Base-by-base conservation (phyloP, 2,888 invertebrate genomes). In the Ormyrus thymus region DNA sequence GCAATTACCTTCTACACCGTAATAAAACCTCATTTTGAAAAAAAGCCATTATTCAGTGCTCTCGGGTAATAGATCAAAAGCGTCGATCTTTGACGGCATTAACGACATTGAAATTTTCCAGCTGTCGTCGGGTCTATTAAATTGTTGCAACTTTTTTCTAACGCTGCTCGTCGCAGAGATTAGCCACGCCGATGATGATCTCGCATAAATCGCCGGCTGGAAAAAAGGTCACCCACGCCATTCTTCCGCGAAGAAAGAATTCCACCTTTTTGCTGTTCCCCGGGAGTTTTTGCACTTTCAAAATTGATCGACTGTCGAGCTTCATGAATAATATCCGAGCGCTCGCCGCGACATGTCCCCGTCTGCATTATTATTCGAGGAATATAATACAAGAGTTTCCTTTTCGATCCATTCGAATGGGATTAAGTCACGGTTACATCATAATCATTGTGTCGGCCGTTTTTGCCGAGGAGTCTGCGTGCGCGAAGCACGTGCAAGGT, bases 401-500 rank as follows among this genome's bases (percentile, higher is more conserved):
- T 64, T 55, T 59, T 65, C 70, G 51, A 64, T 74, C 62, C 68
- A 61, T 71, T 61, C 58, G 61, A 79, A 75, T 79, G 15, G 51
- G 68, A 76, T 76, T 76, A 76, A 79, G 51, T 61, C 62, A 61
- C 48, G 45, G 68, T 76, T 80, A 76, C 80, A 73, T 80, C 76
- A 80, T 58, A 70, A 80, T 80, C 70, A 69, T 80, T 76, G 76
- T 68, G 50, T 70, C 29, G 58, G 48, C 43, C 51, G 64, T 73
- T 69, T 76, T 73, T 75, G 55, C 29, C 58, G 10, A 51, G 15
- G 64, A 9, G 46, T 50, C 50, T 51, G 68, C 51, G n/a, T 70
- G 48, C 15, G 53, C 6, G n/a, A 29, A n/a, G 48, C 61, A 59
- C 15, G 55, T 53, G 75, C 75, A 75, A 79, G 71, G 75, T 50